Percentiles rank a stretch among this genome's conserved stretches.
phyloP scores from a whole-genome alignment of 2,888 invertebrate species.

The Anodontia alba region DNA sequence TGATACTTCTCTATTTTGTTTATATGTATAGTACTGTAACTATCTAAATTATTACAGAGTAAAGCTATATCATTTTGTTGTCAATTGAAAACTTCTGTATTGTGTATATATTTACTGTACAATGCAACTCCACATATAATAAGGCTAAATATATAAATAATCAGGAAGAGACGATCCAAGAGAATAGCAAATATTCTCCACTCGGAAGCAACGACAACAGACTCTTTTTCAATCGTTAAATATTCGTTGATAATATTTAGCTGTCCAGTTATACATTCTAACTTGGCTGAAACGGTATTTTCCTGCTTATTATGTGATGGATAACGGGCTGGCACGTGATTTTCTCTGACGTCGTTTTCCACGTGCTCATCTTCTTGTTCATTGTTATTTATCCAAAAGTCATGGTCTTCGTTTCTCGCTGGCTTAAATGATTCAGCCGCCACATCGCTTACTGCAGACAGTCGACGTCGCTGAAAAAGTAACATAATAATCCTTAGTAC shows the following conservation, averaged over 20 bases:
- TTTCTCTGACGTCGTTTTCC: not conserved
- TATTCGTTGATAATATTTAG: not conserved
- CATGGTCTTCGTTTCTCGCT: not conserved
- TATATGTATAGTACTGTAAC: too few relatives aligned
- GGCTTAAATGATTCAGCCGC: not conserved
- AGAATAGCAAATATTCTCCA: constrained; percentile 54
- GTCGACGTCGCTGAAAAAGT: not conserved
- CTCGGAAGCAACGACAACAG: constrained; percentile 26
- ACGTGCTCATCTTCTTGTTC: not conserved
- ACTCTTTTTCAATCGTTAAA: not conserved
- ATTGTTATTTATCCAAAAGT: not conserved
- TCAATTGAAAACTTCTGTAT: not conserved
- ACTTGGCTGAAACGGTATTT: not conserved
- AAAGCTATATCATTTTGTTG: too few relatives aligned
- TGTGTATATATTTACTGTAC: not conserved
- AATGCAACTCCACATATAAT: not conserved
- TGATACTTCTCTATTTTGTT: too few relatives aligned
- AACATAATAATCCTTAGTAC: too few relatives aligned
- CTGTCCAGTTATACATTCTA: not conserved
- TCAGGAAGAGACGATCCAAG: constrained; percentile 54
- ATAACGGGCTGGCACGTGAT: not conserved
- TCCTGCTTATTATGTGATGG: not conserved
- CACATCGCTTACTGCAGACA: not conserved
- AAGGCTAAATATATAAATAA: constrained; percentile 39
- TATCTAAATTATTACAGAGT: too few relatives aligned